These are phyloP conservation scores for Molossus molossus DNA, from an alignment of 2,797 vertebrate species.

Conservation along the genomic window DNA sequence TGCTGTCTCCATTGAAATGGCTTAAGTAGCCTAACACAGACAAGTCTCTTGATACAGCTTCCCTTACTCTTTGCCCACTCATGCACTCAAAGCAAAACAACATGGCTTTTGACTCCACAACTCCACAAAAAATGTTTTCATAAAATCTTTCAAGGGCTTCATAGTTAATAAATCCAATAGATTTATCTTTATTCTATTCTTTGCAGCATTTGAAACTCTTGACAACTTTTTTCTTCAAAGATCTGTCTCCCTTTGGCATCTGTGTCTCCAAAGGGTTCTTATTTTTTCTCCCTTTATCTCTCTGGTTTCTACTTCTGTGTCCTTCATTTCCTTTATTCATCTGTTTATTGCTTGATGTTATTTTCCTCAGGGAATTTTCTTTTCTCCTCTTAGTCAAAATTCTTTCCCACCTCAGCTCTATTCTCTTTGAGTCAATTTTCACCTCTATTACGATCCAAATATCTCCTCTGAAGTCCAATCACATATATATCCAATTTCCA, in stretches of 20 bases:
- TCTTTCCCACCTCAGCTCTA: conserved; percentile 5
- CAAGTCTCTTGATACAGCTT: neutral
- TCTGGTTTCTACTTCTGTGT: neutral
- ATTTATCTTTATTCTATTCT: neutral
- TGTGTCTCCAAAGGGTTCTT: neutral
- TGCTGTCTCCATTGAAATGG: neutral
- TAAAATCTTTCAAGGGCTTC: neutral
- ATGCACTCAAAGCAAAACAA: neutral
- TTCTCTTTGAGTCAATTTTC: neutral
- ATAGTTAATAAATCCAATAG: neutral
- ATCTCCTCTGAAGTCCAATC: conserved; percentile 15
- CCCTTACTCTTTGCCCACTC: neutral
- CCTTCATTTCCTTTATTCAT: neutral
- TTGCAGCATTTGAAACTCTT: neutral
- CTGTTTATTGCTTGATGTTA: neutral
- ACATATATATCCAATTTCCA: neutral
- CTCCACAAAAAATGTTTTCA: neutral
- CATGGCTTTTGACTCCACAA: neutral
- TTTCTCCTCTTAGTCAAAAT: neutral
- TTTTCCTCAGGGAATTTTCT: neutral
- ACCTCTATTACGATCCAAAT: neutral
- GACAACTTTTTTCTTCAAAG: neutral
- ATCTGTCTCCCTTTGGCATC: neutral
- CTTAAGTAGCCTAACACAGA: neutral
- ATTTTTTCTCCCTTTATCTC: neutral